Evolutionary conservation across 1,140 invertebrate species (phyloP), one percentile per base, ranked within the genome.

Genomic region (Pseudomyrmex cubaensis): DNA sequence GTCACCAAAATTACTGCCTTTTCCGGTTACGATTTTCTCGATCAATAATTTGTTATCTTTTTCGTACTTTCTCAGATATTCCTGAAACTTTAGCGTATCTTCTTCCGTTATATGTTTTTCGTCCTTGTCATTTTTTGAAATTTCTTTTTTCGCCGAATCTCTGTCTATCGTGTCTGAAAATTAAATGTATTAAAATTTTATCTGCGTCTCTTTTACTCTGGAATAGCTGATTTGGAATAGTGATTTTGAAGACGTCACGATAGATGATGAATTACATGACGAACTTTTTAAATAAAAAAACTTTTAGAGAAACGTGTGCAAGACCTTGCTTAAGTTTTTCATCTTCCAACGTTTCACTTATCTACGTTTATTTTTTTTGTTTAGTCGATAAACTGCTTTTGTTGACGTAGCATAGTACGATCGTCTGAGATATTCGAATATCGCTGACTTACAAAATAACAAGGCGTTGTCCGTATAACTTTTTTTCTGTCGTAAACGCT

Each of bases 1-100:
- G 63, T 94, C 93, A 2, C 94, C 94, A 7, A 74, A 20, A 35
- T 92, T 92, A n/a, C n/a, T n/a, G n/a, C 92, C 92, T 15, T 90
- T 85, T 13, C 83, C 86, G 5, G 93, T 83, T 15, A 89, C 83
- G 0, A 90, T 85, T n/a, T 91, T 54, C 13, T 64, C 59, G 10
- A 95, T 87, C 15, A 76, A 73, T 4, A 95, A 84, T 13, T 84
- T 73, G 3, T 90, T 80, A 63, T 94, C 93, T 1, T 91, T 88
- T 62, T 94, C 92, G n/a, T 76, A 86, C 2, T 88, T 83, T 44
- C 90, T 83, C 64, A 95, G 52, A 5, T 94, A 69, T 7, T 46
- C 66, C 64, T 90, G 74, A 17, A 84, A 87, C 17, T 88, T 66
- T 44, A 67, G 48, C 9, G 78, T 75, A n/a, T 90, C 91, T 92